Base-by-base conservation (phyloP, 30 jellyfish, hydroid and myxozoan genomes). In the Calvadosia cruxmelitensis region DNA sequence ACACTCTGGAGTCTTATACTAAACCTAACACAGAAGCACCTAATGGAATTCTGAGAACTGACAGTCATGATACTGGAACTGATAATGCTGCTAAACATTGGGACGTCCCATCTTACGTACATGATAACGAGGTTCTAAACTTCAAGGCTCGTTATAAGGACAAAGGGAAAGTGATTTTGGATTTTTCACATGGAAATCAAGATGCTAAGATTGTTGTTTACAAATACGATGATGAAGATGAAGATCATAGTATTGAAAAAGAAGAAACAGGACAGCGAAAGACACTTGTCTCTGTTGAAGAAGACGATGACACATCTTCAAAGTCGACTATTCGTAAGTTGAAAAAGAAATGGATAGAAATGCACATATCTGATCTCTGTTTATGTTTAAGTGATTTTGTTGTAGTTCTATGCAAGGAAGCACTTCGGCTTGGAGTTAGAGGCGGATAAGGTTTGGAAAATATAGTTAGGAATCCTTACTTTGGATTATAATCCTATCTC, bases 131-230 rank as follows among this genome's bases (percentile, higher is more conserved):
- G 48, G 93, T 93, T 23, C 72, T 89, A 15, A 93, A 82, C 42
- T 81, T 83, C 49, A 92, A 92, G 20, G 79, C 69, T 76, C 65
- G 77, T 35, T 89, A 67, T 33, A 76, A 68, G 29, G 84, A 77
- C 27, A 71, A 66, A 49, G 95, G 95, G 31, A 77, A 82, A 51
- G 98, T 89, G 10, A 93, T 89, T 2, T 80, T 89, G 24, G 98
- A 89, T 66, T 89, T 89, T 61, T 89, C 98, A 30, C 75, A 75
- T 33, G 98, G 98, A 24, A 79, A 79, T 42, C 83, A 89, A 1
- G 69, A 82, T 66, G 98, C 98, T 1, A 89, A 89, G 69, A 77
- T 89, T 27, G 71, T 89, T 64, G 92, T 89, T 63, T 89, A 81
- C 57, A 84, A 82, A 42, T 74, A 80, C 73, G 71, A 67, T n/a